A percentile compares a stretch with the other conserved stretches of the same genome.
Evolutionary conservation across 2,888 invertebrate genomes (phyloP).

Genomic region (Caenorhabditis uteleia): DNA sequence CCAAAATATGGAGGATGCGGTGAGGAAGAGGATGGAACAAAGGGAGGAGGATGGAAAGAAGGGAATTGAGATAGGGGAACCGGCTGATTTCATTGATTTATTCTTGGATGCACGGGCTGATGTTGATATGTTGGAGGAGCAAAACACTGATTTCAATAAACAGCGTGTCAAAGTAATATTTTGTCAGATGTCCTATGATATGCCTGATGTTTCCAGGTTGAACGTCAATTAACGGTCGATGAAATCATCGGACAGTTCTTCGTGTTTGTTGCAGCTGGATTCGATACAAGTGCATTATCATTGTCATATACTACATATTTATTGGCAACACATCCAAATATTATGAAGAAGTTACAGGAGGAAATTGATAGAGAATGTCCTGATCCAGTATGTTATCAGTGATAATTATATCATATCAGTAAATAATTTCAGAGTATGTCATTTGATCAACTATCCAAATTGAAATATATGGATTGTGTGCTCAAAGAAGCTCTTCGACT

Average conservation of each 20-base stretch:
- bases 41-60: conserved; percentile 5
- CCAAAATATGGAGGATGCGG: conserved; percentile 18
- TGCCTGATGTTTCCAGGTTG: too few relatives aligned
- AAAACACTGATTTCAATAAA: neutral
- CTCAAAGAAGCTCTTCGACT: conserved; percentile 47
- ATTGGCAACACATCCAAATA: conserved; percentile 70
- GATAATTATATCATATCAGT: neutral
- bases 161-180: neutral
- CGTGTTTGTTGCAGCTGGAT: conserved; percentile 73
- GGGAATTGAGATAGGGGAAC: conserved; percentile 19
- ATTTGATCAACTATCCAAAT: conserved; percentile 29
- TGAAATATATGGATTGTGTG: conserved; percentile 49
- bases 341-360: conserved; percentile 30
- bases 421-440: conserved; percentile 9
- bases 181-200: too few relatives aligned
- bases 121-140: conserved; percentile 12
- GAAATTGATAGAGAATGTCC: conserved; percentile 35
- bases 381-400: conserved; percentile 3
- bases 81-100: conserved; percentile 55
- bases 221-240: conserved; percentile 26
- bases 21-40: conserved; percentile 29
- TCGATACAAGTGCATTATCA: conserved; percentile 73
- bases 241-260: conserved; percentile 70
- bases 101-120: conserved; percentile 53
- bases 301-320: conserved; percentile 72